Base-by-base conservation (phyloP, 2,888 invertebrate species). In the Drosophila paramelanica region DNA sequence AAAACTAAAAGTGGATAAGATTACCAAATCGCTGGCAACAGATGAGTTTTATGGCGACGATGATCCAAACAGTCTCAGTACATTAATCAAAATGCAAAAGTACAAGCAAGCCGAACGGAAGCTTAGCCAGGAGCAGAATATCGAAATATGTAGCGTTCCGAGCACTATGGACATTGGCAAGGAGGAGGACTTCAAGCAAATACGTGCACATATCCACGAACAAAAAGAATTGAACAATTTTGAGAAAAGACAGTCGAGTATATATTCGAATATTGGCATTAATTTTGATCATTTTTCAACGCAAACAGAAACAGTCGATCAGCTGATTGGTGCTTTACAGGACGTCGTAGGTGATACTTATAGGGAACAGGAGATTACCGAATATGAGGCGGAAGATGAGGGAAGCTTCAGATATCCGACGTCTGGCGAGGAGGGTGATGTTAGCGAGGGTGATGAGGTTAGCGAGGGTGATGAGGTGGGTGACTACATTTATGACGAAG, bases 331-430 rank as follows among this genome's bases (percentile, higher is more conserved):
- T 8, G 42, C 46, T 0, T 27, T 79, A 0, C 46, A 59, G 3
- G 39, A 67, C 11, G 25, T 76, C 0, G n/a, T 76, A 14, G 33
- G 20, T 5, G 13, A 3, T n/a, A 0, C 3, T 5, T n/a, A 14
- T 8, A 17, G n/a, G 6, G 42, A 67, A 23, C 46, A 47, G 31
- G 31, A 6, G 20, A 13, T 1, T 11, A n/a, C 23, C 5, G 64
- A 77, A 11, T 77, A 77, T 41, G 77, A 77, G 36, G 77, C 75
- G 0, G 78, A 77, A 20, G 77, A 74, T 42, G 78, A 77, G 36
- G n/a, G 33, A 27, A 75, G 74, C 25, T 51, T 5, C 49, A 57
- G 31, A 49, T 57, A 67, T 31, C 41, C 2, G 8, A n/a, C 3
- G 1, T 43, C 20, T 13, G 43, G 8, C 31, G 23, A 23, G 23